Conservation (phyloP, 2,888 invertebrate species). For the Cordylochernes scorpioides region DNA sequence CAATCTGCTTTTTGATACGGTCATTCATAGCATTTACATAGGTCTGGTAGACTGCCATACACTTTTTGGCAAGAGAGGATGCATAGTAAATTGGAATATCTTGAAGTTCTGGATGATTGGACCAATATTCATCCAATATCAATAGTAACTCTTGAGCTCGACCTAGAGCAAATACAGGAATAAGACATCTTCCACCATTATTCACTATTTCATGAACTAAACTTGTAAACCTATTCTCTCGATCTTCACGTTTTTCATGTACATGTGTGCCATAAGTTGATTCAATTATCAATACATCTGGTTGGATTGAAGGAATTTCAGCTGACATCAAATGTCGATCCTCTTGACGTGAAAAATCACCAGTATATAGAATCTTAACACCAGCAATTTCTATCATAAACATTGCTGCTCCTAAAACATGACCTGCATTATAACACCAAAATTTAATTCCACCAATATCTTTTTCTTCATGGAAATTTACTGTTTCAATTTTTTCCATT, state of each 20-base stretch:
- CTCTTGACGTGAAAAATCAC: conserved; percentile 93
- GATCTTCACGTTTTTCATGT: conserved; percentile 87
- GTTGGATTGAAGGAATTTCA: conserved; percentile 81
- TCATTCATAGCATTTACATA: conserved; percentile 99
- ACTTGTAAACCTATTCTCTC: conserved; percentile 73
- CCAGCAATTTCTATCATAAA: conserved; percentile 99
- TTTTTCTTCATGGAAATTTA: conserved; percentile 91
- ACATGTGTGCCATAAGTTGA: conserved; percentile 98
- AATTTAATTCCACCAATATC: conserved; percentile 76
- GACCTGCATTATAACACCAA: conserved; percentile 97
- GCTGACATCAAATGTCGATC: conserved; percentile 98
- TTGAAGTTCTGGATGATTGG: conserved; percentile 79
- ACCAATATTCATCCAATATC: conserved; percentile 91
- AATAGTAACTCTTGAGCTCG: conserved; percentile 82
- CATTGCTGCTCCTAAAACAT: conserved; percentile 97
- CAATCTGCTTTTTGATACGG: conserved; percentile 76
- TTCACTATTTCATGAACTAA: conserved; percentile 83
- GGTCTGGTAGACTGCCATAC: conserved; percentile 99
- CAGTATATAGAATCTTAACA: conserved; percentile 75
- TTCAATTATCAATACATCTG: conserved; percentile 90
- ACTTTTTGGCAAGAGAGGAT: conserved; percentile 92
- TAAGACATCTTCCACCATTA: conserved; percentile 88
- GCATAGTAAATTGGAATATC: conserved; percentile 99
- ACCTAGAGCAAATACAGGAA: conserved; percentile 93
- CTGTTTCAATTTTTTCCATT: conserved; percentile 95